Evolutionary conservation across 2,113 vertebrate genomes (phyloP), one percentile per base, ranked within the genome.

Genomic region (Pygoscelis antarcticus): DNA sequence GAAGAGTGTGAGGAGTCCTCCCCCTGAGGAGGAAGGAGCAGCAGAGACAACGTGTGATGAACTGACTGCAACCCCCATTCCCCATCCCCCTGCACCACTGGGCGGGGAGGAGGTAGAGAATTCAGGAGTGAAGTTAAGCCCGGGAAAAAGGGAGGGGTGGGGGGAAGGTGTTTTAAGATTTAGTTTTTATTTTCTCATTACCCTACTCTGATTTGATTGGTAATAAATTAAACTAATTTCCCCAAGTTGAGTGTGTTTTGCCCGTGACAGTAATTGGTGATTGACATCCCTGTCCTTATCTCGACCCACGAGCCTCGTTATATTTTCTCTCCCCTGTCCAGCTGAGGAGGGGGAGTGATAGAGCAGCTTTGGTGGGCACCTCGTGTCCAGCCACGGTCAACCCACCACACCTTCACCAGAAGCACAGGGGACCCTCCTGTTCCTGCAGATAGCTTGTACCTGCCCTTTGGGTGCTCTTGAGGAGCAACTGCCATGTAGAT

Each of bases 31-130:
- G 42, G 20, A 46, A 46, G 29, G 20, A n/a, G 22, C 2, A 2
- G 66, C 66, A n/a, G 66, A 69, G 10, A 46, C 21, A 17, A 6
- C 17, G 2, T 42, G 38, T 26, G 60, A 61, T 58, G 57, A 14
- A n/a, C 34, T 22, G 57, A n/a, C 34, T 2, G 2, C 38, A 68
- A 16, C 42, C 22, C 13, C 29, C 40, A 44, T 44, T 32, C 40
- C 40, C 40, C 3, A 3, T 32, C 29, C 42, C 30, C 15, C 32
- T 49, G 22, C 2, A 2, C 66, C 3, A 2, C 32, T 25, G 3
- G 36, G 26, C 6, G 3, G 11, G 36, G 23, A 69, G 22, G 32
- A n/a, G 32, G 44, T n/a, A 32, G 16, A n/a, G 66, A 18, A 49
- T 5, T 26, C 0, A 2, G 44, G 44, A 69, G 7, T 69, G 3